phyloP scores from a whole-genome alignment of 2,888 invertebrate genomes.

The Laothoe populi region DNA sequence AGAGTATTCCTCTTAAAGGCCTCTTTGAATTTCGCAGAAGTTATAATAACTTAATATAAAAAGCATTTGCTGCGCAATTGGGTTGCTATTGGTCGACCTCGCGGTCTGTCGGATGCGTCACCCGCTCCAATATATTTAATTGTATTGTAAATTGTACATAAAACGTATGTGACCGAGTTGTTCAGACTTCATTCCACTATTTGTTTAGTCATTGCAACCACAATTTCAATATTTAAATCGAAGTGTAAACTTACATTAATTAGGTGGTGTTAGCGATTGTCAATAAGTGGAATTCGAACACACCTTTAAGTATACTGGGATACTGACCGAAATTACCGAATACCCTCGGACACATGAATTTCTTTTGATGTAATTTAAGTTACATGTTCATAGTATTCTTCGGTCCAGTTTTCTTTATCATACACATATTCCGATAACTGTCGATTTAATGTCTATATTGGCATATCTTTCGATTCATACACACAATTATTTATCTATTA shows the following conservation, averaged over 20 bases:
- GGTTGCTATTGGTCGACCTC: slow-evolving; percentile 57
- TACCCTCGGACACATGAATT: too few relatives aligned
- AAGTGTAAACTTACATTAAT: neutral
- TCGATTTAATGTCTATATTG: neutral
- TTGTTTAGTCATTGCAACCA: slow-evolving; percentile 58
- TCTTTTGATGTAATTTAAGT: neutral
- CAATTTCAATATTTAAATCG: slow-evolving; percentile 43
- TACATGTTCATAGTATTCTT: neutral
- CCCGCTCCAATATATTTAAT: slow-evolving; percentile 40
- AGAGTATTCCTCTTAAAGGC: too few relatives aligned
- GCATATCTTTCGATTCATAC: slow-evolving; percentile 2
- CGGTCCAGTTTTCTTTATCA: neutral
- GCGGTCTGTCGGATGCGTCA: slow-evolving; percentile 56
- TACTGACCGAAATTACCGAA: neutral
- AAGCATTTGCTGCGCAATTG: slow-evolving; percentile 63
- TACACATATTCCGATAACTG: neutral
- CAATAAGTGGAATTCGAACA: too few relatives aligned
- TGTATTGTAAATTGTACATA: slow-evolving; percentile 51
- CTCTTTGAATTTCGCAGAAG: neutral
- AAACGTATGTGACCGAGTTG: slow-evolving; percentile 61
- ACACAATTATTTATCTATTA: slow-evolving; percentile 3
- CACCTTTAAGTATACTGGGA: too few relatives aligned
- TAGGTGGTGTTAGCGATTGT: neutral
- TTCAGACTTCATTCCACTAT: slow-evolving; percentile 53
- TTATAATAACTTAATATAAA: slow-evolving; percentile 10